Evolutionary conservation across 2,797 vertebrate genomes (phyloP).

Genomic region (Sebastes iracundus): DNA sequence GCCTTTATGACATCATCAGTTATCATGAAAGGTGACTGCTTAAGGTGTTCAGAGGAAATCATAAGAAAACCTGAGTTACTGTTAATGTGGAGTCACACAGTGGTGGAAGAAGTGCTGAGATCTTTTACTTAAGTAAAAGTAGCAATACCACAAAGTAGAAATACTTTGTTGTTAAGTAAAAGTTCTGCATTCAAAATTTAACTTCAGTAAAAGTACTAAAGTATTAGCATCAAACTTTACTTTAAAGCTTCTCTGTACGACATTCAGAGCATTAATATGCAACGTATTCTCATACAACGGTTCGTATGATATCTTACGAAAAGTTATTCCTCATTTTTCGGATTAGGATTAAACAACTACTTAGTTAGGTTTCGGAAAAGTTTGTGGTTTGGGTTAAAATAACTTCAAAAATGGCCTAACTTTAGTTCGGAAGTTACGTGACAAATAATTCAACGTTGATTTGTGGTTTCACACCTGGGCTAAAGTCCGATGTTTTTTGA

Average conservation of each 20-base stretch:
- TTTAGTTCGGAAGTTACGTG: neutral
- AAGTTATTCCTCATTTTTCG: neutral
- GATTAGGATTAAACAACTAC: too few relatives aligned
- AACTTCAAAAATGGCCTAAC: neutral
- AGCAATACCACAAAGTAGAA: neutral
- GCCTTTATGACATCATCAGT: constrained; percentile 15
- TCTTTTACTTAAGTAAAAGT: neutral
- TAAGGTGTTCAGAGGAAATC: constrained; percentile 16
- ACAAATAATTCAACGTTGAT: neutral
- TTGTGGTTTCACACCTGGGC: neutral
- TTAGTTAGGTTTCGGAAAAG: neutral
- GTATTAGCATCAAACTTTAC: neutral
- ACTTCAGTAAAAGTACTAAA: neutral
- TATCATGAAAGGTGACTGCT: neutral
- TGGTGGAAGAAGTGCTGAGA: neutral
- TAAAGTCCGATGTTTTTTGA: neutral
- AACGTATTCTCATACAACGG: too few relatives aligned
- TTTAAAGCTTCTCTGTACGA: neutral
- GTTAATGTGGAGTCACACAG: neutral
- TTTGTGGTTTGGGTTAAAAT: neutral
- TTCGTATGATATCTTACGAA: neutral
- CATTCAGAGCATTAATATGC: neutral
- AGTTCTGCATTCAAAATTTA: neutral
- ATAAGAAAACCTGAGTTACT: neutral
- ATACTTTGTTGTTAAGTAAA: neutral